Conservation (phyloP, 2,113 vertebrate species). For the Antechinus flavipes region DNA sequence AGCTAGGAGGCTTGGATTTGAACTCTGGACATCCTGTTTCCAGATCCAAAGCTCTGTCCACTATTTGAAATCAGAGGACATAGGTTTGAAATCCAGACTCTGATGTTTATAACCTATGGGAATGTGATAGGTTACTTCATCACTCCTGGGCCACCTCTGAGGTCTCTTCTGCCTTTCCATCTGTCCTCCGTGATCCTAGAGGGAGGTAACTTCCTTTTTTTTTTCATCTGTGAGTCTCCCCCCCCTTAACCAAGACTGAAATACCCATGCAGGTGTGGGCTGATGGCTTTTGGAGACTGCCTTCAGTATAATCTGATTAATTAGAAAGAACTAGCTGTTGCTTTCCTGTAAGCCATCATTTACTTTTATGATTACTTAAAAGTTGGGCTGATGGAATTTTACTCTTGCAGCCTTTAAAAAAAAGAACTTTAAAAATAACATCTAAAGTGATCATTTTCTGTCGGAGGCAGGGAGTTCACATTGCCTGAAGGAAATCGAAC, state of each 20-base stretch:
- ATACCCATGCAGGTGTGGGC: background rate
- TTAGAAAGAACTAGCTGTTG: background rate
- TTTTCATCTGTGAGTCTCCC: background rate
- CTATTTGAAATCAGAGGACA: background rate
- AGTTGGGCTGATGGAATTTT: background rate
- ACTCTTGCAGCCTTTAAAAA: background rate
- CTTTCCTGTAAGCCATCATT: background rate
- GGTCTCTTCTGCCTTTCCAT: background rate
- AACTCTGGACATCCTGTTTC: background rate
- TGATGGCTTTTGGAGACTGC: background rate
- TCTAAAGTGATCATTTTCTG: background rate
- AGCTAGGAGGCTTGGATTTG: background rate
- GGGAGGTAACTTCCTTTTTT: background rate
- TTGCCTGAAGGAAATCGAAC: background rate
- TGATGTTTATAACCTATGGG: background rate
- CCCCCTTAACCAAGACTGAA: background rate
- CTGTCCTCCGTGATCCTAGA: background rate
- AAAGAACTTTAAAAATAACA: background rate
- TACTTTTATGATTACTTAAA: background rate
- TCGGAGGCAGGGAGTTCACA: background rate
- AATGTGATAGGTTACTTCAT: background rate
- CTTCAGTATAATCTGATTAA: background rate
- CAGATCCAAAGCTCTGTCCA: background rate
- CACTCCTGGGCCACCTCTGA: background rate
- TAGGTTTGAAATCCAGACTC: background rate